These are phyloP conservation scores for Paramormyrops kingsleyae DNA, from an alignment of 2,113 vertebrate species.

Conservation along the genomic window DNA sequence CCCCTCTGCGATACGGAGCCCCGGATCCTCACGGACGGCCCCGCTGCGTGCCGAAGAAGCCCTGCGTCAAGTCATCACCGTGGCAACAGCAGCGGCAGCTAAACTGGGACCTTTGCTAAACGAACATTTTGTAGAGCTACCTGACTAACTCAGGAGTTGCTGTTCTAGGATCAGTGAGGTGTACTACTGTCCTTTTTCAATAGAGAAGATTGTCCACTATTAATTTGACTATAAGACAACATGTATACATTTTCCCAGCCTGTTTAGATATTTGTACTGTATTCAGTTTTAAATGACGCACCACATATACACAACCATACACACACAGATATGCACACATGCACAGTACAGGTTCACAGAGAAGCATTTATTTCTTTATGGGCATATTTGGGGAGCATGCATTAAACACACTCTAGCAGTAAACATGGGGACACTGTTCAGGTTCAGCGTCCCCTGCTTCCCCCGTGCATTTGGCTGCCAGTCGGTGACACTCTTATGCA, in stretches of 20 bases:
- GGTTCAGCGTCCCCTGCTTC: neutral
- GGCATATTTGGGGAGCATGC: constrained; percentile 30
- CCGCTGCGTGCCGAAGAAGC: neutral
- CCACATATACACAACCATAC: constrained; percentile 34
- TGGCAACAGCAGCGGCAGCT: neutral
- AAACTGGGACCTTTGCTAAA: neutral
- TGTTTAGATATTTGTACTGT: constrained; percentile 29
- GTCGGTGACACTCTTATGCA: constrained; percentile 42
- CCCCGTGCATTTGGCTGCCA: constrained; percentile 29
- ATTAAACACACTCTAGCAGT: constrained; percentile 6
- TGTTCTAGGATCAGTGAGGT: neutral
- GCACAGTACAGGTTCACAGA: constrained; percentile 47
- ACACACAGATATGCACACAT: constrained; percentile 30
- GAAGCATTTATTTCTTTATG: constrained; percentile 39
- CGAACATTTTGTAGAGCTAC: neutral
- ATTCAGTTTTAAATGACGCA: constrained; percentile 46
- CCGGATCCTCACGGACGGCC: neutral
- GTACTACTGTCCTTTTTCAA: constrained; percentile 14
- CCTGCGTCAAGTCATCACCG: neutral
- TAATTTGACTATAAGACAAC: constrained; percentile 22
- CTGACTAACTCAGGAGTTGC: neutral
- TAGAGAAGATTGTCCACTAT: neutral
- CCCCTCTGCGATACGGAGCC: neutral
- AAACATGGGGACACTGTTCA: neutral
- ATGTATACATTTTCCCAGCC: neutral